Conservation (phyloP, 2,888 invertebrate species). For the Andrena praecox region DNA sequence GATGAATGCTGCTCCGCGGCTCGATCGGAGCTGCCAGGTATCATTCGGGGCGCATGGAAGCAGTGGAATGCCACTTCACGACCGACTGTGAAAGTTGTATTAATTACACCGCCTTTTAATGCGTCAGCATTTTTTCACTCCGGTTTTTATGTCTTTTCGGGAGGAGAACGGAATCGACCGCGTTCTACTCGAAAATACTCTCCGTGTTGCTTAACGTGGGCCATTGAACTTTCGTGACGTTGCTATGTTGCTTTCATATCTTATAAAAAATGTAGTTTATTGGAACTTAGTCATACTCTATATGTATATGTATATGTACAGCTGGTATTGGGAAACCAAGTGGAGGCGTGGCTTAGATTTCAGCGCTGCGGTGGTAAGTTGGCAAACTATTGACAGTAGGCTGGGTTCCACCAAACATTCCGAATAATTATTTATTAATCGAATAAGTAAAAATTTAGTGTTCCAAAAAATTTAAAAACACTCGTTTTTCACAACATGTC, state of each 20-base stretch:
- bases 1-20: not conserved
- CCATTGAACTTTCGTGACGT: constrained; percentile 12
- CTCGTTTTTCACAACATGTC: too few species aligned
- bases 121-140: constrained; percentile 63
- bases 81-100: constrained; percentile 63
- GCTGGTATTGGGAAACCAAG: too few species aligned
- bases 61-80: constrained; percentile 57
- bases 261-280: constrained; percentile 17
- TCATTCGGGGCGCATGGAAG: constrained; percentile 48
- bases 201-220: not conserved
- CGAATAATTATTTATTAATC: too few species aligned
- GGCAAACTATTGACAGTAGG: too few species aligned
- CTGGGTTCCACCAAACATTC: too few species aligned
- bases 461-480: too few species aligned
- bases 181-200: constrained; percentile 39
- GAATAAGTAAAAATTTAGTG: too few species aligned
- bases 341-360: too few species aligned
- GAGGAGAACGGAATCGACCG: constrained; percentile 31
- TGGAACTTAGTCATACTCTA: constrained; percentile 3
- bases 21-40: constrained; percentile 39
- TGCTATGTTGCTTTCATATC: not conserved
- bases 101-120: constrained; percentile 64
- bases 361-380: too few species aligned
- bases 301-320: constrained; percentile 5
- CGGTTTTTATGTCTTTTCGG: constrained; percentile 51